phyloP scores from a whole-genome alignment of 1,140 invertebrate genomes.

The Diprion similis region DNA sequence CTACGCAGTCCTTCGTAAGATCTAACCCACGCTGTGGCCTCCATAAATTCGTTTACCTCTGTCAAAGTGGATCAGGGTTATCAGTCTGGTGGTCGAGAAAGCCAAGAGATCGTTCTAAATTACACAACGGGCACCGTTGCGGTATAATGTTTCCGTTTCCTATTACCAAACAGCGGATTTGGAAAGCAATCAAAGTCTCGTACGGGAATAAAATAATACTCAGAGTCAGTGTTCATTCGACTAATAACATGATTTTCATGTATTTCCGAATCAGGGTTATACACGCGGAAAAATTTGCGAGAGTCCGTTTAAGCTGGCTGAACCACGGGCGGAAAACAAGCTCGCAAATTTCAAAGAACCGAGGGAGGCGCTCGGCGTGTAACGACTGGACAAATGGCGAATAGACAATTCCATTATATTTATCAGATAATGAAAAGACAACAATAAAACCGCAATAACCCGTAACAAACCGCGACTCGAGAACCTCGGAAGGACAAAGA shows the following conservation, averaged over 20 bases:
- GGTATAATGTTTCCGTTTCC: too few species aligned
- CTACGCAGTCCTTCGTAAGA: neutral
- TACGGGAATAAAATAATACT: neutral
- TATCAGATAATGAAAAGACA: conserved; percentile 55
- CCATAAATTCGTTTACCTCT: conserved; percentile 1
- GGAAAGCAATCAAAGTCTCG: neutral
- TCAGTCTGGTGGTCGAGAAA: neutral
- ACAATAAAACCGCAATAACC: conserved; percentile 49
- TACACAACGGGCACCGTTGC: neutral
- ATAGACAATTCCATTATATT: conserved; percentile 56
- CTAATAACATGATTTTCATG: neutral
- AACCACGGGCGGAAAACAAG: conserved; percentile 4
- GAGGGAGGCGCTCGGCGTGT: conserved; percentile 3
- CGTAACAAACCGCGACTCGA: conserved; percentile 31
- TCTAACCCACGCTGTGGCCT: neutral
- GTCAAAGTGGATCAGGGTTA: conserved; percentile 5
- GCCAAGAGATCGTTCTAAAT: neutral
- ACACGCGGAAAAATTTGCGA: neutral
- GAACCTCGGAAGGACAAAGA: conserved; percentile 26
- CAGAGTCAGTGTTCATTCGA: neutral
- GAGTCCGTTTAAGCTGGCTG: neutral
- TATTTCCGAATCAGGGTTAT: neutral
- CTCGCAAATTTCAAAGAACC: conserved; percentile 11
- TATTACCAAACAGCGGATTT: neutral
- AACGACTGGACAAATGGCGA: conserved; percentile 28